phyloP scores from a whole-genome alignment of 2,888 invertebrate species.

The Altica lythri region DNA sequence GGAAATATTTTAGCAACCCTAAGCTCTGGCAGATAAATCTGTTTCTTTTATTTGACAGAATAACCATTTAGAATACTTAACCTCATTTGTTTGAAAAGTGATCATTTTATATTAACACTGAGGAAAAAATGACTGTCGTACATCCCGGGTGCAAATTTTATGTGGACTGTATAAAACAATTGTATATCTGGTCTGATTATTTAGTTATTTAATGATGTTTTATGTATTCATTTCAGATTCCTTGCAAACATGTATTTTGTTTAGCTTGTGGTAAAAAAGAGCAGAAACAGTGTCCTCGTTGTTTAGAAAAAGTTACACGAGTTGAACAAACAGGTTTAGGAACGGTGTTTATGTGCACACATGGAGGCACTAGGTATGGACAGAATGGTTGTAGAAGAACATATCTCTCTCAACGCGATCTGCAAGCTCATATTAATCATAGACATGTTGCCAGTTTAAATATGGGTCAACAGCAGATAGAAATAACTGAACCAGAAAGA shows the following conservation, averaged over 20 bases:
- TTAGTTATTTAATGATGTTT: too few species aligned
- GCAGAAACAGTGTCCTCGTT: conserved; percentile 86
- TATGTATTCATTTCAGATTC: conserved; percentile 83
- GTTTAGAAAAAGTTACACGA: conserved; percentile 85
- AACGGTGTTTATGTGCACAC: conserved; percentile 95
- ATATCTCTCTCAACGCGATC: conserved; percentile 63
- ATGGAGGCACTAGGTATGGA: conserved; percentile 89
- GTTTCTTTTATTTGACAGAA: too few species aligned
- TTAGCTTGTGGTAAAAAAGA: conserved; percentile 89
- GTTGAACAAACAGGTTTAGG: conserved; percentile 95
- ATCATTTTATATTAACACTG: too few species aligned
- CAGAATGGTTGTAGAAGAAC: conserved; percentile 91
- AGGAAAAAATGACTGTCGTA: too few species aligned
- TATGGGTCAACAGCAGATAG: conserved; percentile 39
- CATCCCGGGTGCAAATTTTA: too few species aligned
- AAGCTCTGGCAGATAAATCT: too few species aligned
- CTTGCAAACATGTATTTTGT: conserved; percentile 97
- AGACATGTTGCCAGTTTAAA: conserved; percentile 69
- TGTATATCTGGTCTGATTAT: too few species aligned
- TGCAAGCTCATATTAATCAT: conserved; percentile 89
- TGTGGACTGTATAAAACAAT: too few species aligned
- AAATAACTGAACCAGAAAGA: conserved; percentile 43
- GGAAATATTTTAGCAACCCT: too few species aligned
- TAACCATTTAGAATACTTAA: too few species aligned
- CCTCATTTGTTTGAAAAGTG: too few species aligned